A percentile compares a stretch with the other conserved stretches of the same genome.
Evolutionary conservation across 2,113 vertebrate genomes (phyloP).

Genomic region (Motacilla tschutschensis): DNA sequence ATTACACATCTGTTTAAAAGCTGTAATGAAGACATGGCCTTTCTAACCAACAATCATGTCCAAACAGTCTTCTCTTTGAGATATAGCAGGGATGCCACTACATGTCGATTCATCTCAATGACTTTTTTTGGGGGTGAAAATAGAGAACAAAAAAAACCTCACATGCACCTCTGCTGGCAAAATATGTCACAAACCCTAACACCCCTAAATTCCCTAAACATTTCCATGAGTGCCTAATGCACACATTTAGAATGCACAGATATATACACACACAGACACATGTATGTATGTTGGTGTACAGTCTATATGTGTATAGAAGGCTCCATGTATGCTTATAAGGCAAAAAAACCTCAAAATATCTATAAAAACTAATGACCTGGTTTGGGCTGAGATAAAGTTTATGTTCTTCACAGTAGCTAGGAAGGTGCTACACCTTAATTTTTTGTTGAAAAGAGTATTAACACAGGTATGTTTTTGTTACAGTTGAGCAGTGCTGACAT

Average conservation of each 20-base stretch:
- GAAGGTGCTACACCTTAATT: background rate
- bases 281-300: background rate
- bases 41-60: background rate
- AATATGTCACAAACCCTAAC: background rate
- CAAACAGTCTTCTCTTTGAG: background rate
- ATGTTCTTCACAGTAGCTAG: background rate
- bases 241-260: background rate
- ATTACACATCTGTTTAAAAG: conserved; percentile 19
- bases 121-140: background rate
- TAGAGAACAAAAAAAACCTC: background rate
- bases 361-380: background rate
- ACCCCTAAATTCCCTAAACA: background rate
- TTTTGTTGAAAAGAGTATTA: background rate
- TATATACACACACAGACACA: background rate
- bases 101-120: background rate
- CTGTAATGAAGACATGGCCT: background rate
- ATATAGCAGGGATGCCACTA: background rate
- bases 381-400: background rate
- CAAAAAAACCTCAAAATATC: background rate
- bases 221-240: background rate
- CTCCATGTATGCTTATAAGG: background rate
- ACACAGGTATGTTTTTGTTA: background rate
- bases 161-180: background rate
- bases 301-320: background rate
- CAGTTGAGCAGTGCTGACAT: background rate